phyloP scores from a whole-genome alignment of 2,113 vertebrate species.

The Atherinomorus stipes region DNA sequence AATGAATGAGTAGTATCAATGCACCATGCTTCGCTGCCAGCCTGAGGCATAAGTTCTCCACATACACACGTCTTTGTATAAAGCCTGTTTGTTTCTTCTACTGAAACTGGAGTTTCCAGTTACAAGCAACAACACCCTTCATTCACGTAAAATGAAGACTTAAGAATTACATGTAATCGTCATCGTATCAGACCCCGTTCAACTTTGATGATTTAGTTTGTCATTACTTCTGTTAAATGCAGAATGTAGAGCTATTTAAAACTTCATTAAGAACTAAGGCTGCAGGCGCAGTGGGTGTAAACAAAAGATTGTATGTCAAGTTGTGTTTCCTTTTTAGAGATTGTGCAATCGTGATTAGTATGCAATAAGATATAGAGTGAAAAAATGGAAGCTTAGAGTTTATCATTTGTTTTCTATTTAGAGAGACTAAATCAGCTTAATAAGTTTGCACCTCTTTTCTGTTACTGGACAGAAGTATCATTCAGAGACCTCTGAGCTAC shows the following conservation, averaged over 20 bases:
- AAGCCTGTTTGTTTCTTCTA: conserved; percentile 6
- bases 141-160: background rate
- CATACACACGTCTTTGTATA: conserved; percentile 47
- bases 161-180: background rate
- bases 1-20: background rate
- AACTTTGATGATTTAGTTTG: background rate
- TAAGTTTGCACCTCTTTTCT: background rate
- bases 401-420: background rate
- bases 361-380: background rate
- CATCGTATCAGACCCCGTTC: background rate
- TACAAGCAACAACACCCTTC: background rate
- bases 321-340: conserved; percentile 34
- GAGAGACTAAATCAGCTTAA: background rate
- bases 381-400: conserved; percentile 2
- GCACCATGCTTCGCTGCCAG: background rate
- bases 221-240: background rate
- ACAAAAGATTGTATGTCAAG: conserved; percentile 43
- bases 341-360: conserved; percentile 29
- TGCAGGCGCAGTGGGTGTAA: conserved; percentile 2
- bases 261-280: conserved; percentile 8
- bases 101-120: conserved; percentile 64
- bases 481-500: background rate
- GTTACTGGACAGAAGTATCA: conserved; percentile 8
- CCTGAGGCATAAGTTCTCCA: background rate
- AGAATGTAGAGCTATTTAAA: background rate